Evolutionary conservation across 2,797 vertebrate species (phyloP).

Genomic region (Cetoscarus ocellatus): DNA sequence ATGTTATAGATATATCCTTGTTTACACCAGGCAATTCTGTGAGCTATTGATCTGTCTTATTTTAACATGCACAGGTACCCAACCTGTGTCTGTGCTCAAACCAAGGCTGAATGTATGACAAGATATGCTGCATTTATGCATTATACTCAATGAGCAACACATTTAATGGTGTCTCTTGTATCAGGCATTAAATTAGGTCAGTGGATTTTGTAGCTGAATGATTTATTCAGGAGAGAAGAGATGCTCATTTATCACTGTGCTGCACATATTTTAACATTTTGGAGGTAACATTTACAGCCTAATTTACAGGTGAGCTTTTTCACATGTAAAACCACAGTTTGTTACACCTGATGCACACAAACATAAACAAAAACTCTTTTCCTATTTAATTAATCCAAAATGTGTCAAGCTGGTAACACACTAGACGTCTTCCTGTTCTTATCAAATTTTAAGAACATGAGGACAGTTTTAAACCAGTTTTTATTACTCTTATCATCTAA

Average conservation of each 20-base stretch:
- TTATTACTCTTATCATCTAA: no score
- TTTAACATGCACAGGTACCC: neutral
- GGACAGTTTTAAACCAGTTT: no score
- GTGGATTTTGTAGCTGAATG: neutral
- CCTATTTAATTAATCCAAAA: no score
- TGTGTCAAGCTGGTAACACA: no score
- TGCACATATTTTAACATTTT: neutral
- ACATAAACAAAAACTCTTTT: no score
- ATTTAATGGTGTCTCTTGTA: slow-evolving; percentile 2
- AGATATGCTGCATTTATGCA: slow-evolving; percentile 20
- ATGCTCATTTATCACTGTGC: neutral
- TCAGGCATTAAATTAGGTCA: neutral
- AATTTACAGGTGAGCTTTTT: neutral
- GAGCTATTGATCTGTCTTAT: neutral
- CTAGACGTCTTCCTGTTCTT: no score
- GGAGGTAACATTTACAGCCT: neutral
- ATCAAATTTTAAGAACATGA: no score
- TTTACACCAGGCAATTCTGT: slow-evolving; percentile 4
- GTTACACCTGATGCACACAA: slow-evolving; percentile 1
- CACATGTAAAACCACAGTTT: neutral
- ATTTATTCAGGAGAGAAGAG: neutral
- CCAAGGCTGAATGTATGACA: slow-evolving; percentile 57
- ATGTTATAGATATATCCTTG: neutral
- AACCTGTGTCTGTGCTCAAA: slow-evolving; percentile 1
- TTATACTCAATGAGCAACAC: neutral